Evolutionary conservation across 2,888 invertebrate genomes (phyloP), one percentile per base, ranked within the genome.

Genomic region (Diloba caeruleocephala): DNA sequence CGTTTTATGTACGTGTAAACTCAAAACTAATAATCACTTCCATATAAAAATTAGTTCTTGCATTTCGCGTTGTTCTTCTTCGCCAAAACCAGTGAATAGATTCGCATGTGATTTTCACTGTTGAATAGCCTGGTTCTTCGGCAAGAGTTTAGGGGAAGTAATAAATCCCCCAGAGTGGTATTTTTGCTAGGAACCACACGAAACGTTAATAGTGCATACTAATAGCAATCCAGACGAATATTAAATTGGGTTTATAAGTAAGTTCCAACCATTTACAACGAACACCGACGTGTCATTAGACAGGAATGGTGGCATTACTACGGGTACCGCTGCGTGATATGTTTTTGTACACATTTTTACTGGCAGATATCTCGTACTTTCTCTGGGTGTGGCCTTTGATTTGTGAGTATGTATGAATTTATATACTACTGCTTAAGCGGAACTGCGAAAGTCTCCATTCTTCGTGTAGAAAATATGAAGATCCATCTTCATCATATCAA

Each of bases 221-320:
- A 42, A 61, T 57, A 54, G 38, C 36, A 34, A 56, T 28, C 1
- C 9, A 7, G 10, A 23, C 15, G 3, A 10, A 23, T 46, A 63
- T 46, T 57, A 45, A 19, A 4, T 29, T 3, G 9, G 8, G 10
- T 9, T 48, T 61, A 60, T 42, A 32, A 45, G 42, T 61, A 14
- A 39, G 17, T 28, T 66, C 31, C 39, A 29, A 29, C 28, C 36
- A 13, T 32, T 9, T 28, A 28, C 13, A 45, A 44, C 28, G 33
- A 34, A 46, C 54, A 65, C 17, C 39, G 34, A 39, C 39, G 12
- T 38, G 34, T 67, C 56, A 74, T 74, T 74, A 71, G 25, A 31
- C 15, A 69, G 67, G 63, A 69, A 71, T 76, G 65, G 69, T 72
- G 60, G 57, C 56, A 55, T 67, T 57, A 72, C 43, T 65, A 63